Percentiles rank a stretch among this genome's conserved stretches.
Evolutionary conservation across 2,888 invertebrate genomes (phyloP).

Genomic region (Macaria liturata): DNA sequence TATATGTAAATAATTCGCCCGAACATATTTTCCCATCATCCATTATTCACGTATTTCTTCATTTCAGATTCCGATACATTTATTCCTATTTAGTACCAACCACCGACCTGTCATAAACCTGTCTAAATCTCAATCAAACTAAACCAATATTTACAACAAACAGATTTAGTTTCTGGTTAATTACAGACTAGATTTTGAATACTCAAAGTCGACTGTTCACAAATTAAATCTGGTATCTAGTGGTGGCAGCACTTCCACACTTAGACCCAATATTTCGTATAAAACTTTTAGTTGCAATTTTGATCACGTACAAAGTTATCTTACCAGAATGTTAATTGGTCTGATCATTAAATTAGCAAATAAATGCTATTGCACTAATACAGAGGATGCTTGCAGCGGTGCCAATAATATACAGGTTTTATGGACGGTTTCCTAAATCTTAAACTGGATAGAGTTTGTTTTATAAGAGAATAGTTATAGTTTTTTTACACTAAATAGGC

Average conservation of each 20-base stretch:
- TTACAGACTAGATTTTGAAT: slow-evolving; percentile 44
- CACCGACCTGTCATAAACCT: slow-evolving; percentile 46
- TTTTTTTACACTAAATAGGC: too few relatives aligned
- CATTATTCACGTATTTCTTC: too few relatives aligned
- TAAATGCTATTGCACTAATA: slow-evolving; percentile 40
- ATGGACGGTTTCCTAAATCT: slow-evolving; percentile 12
- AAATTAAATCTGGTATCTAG: too few relatives aligned
- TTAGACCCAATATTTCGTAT: too few relatives aligned
- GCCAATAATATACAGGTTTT: slow-evolving; percentile 13
- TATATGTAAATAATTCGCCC: slow-evolving; percentile 12
- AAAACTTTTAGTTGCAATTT: too few relatives aligned
- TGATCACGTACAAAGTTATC: too few relatives aligned
- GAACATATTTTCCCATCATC: slow-evolving; percentile 15
- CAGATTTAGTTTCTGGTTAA: slow-evolving; percentile 39
- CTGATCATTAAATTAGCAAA: slow-evolving; percentile 46
- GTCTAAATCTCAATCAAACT: slow-evolving; percentile 47
- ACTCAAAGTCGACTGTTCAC: slow-evolving; percentile 2
- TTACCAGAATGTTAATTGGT: slow-evolving; percentile 33
- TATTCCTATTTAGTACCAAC: too few relatives aligned
- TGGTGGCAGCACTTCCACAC: too few relatives aligned
- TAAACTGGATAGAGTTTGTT: background rate
- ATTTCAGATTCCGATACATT: too few relatives aligned
- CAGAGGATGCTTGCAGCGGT: slow-evolving; percentile 26
- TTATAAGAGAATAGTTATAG: too few relatives aligned
- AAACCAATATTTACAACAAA: slow-evolving; percentile 47